These are phyloP conservation scores for Oligia strigilis DNA, from an alignment of 2,888 invertebrate genomes.

Conservation along the genomic window DNA sequence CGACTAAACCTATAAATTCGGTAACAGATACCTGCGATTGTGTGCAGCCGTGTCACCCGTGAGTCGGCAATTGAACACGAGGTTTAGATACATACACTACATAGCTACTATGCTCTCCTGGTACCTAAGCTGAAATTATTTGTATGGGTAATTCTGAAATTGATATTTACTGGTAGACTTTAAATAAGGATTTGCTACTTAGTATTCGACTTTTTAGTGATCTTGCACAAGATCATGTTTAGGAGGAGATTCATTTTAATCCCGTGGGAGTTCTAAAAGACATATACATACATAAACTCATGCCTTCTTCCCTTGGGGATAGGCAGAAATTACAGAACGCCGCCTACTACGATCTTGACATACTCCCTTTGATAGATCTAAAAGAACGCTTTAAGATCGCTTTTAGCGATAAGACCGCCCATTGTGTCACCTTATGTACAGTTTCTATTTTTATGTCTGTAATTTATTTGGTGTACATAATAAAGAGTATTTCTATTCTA, in stretches of 20 bases:
- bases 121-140: background rate
- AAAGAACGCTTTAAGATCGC: too few species aligned
- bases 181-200: background rate
- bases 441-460: too few species aligned
- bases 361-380: background rate
- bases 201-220: background rate
- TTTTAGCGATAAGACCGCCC: too few species aligned
- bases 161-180: too few species aligned
- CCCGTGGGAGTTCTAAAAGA: background rate
- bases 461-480: too few species aligned
- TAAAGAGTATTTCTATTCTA: too few species aligned
- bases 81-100: background rate
- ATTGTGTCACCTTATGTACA: too few species aligned
- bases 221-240: background rate
- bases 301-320: background rate
- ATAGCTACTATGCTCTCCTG: constrained; percentile 1
- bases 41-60: constrained; percentile 37
- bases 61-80: constrained; percentile 19
- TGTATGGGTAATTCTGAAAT: background rate
- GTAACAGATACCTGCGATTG: constrained; percentile 45
- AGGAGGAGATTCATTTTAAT: background rate
- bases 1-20: constrained; percentile 48
- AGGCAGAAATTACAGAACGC: background rate
- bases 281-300: background rate
- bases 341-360: background rate